A percentile compares a stretch with the other conserved stretches of the same genome.
Conservation (phyloP, 2,113 vertebrate genomes). For the Danio rerio region GRCz12tu NC_133183.1:63746001-63746500, state of each 20-base stretch:
- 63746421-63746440: constrained; percentile 74
- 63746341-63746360: constrained; percentile 62
- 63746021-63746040: constrained; percentile 60
- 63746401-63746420: constrained; percentile 70
- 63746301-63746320: constrained; percentile 81
- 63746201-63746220: constrained; percentile 72
- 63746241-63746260: constrained; percentile 68
- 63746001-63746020: constrained; percentile 72
- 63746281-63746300: constrained; percentile 79
- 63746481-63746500: constrained; percentile 65
- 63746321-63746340: constrained; percentile 81
- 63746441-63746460: constrained; percentile 81
- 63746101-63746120: constrained; percentile 70
- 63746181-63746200: constrained; percentile 76
- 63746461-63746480: constrained; percentile 77
- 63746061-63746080: constrained; percentile 70
- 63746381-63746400: constrained; percentile 75
- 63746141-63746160: constrained; percentile 65
- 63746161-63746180: constrained; percentile 67
- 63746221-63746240: constrained; percentile 66
- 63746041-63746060: constrained; percentile 79
- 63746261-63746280: constrained; percentile 66
- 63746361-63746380: constrained; percentile 66
- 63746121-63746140: constrained; percentile 81
- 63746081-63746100: constrained; percentile 75